phyloP scores from a whole-genome alignment of 2,888 invertebrate genomes.

The Pegoplata infirma region DNA sequence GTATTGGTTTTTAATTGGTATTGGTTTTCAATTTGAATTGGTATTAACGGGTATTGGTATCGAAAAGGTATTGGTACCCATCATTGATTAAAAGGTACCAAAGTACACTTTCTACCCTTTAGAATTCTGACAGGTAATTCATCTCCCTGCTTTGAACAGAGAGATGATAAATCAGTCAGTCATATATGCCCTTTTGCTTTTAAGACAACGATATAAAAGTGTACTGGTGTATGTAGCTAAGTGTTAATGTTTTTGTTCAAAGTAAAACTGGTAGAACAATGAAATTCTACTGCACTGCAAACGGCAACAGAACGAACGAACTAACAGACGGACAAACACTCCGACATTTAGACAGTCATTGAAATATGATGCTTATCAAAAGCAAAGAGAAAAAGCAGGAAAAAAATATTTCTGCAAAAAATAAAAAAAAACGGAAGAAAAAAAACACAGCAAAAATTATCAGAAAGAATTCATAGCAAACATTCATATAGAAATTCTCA shows the following conservation, averaged over 20 bases:
- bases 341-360: slow-evolving; percentile 29
- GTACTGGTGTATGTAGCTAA: background rate
- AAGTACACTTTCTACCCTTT: no score
- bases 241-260: slow-evolving; percentile 32
- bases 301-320: slow-evolving; percentile 9
- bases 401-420: slow-evolving; percentile 25
- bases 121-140: no score
- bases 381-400: slow-evolving; percentile 29
- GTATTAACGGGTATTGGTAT: no score
- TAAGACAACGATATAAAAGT: background rate
- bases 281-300: slow-evolving; percentile 30
- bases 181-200: background rate
- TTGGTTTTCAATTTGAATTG: no score
- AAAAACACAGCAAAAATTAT: slow-evolving; percentile 9
- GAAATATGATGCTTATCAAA: slow-evolving; percentile 60
- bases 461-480: slow-evolving; percentile 30
- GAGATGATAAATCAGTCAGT: no score
- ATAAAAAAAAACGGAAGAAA: slow-evolving; percentile 11
- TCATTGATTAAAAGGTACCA: no score
- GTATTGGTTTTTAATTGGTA: no score
- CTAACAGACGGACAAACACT: slow-evolving; percentile 18
- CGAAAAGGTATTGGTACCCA: no score
- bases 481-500: slow-evolving; percentile 1
- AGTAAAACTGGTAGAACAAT: slow-evolving; percentile 52
- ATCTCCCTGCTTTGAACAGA: no score